Conservation (phyloP, 2,113 vertebrate species). For the Trichechus manatus region DNA sequence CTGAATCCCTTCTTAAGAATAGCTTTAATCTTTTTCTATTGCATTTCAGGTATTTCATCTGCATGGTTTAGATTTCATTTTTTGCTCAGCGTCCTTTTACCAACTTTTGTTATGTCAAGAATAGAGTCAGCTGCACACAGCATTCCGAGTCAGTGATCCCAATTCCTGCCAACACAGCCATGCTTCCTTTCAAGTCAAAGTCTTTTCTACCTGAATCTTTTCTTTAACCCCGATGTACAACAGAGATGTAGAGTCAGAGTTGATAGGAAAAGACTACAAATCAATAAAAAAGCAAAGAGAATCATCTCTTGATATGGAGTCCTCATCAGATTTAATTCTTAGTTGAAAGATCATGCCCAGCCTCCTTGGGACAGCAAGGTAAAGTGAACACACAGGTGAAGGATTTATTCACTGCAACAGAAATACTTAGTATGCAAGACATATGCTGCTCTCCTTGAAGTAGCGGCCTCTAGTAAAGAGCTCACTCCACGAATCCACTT, state of each 20-base stretch:
- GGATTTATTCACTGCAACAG: neutral
- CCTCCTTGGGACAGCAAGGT: neutral
- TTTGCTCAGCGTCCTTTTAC: conserved; percentile 21
- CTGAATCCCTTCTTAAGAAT: neutral
- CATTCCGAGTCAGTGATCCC: neutral
- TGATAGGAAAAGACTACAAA: conserved; percentile 35
- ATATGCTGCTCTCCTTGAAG: neutral
- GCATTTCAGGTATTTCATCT: conserved; percentile 5
- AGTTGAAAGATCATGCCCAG: conserved; percentile 42
- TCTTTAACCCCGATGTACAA: neutral
- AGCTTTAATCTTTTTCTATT: neutral
- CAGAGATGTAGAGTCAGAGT: conserved; percentile 31
- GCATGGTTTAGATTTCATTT: neutral
- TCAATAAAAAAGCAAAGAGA: neutral
- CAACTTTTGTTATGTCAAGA: neutral
- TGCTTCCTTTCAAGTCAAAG: neutral
- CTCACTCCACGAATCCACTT: neutral
- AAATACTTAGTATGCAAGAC: neutral
- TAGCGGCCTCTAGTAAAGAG: neutral
- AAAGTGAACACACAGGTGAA: neutral
- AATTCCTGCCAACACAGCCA: neutral
- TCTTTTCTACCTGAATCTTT: neutral
- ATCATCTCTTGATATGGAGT: neutral
- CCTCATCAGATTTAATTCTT: neutral
- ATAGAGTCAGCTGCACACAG: neutral